Conservation (phyloP, 2,113 vertebrate species). For the Menura novaehollandiae region DNA sequence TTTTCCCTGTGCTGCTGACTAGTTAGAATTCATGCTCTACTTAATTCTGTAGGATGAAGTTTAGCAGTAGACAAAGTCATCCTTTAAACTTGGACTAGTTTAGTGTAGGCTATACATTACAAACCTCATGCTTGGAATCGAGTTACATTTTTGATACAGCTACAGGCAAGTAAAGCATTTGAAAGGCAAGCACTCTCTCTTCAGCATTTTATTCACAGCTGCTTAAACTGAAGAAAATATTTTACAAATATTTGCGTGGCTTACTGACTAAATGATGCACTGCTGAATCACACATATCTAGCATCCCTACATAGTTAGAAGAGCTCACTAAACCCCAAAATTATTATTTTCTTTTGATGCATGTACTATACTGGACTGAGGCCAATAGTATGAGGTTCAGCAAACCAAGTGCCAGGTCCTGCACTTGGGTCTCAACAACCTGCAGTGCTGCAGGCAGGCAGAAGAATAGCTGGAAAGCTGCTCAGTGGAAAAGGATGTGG, state of each 20-base stretch:
- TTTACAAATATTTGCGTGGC: background rate
- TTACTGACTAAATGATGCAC: background rate
- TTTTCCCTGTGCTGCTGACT: slow-evolving; percentile 42
- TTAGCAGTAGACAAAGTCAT: slow-evolving; percentile 6
- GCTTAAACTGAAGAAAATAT: background rate
- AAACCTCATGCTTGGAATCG: slow-evolving; percentile 27
- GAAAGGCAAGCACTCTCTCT: background rate
- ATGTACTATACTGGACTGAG: background rate
- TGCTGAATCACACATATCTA: background rate
- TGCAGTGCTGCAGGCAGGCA: background rate
- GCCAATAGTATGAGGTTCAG: background rate
- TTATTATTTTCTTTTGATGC: background rate
- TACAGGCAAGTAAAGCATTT: background rate
- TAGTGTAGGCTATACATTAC: slow-evolving; percentile 4
- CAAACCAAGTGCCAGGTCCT: background rate
- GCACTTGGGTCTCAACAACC: background rate
- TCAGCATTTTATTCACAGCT: background rate
- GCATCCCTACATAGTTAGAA: rapidly evolving
- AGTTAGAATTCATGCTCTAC: slow-evolving; percentile 24
- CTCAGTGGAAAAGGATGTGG: background rate
- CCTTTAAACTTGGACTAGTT: slow-evolving; percentile 24
- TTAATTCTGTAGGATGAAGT: slow-evolving; percentile 33
- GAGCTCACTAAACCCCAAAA: background rate
- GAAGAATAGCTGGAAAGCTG: background rate
- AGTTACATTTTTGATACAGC: background rate